These are phyloP conservation scores for Tubulanus polymorphus DNA, from an alignment of 2,888 invertebrate genomes.

Conservation along the genomic window DNA sequence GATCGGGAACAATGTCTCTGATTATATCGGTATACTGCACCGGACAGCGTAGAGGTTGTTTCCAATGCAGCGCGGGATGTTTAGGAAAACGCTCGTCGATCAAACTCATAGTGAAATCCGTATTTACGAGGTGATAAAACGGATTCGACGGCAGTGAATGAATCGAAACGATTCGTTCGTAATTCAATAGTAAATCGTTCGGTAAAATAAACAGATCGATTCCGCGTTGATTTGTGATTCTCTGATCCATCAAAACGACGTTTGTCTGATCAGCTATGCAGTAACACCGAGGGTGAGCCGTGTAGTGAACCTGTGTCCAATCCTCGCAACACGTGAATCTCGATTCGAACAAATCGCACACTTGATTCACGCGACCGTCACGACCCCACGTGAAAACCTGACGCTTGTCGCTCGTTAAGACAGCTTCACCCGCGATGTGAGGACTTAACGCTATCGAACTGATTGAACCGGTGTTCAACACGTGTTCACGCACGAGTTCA, in stretches of 20 bases:
- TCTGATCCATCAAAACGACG: constrained; percentile 29
- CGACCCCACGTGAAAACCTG: no score
- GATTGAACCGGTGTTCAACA: no score
- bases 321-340: constrained; percentile 22
- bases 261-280: constrained; percentile 25
- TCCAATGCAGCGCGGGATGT: no score
- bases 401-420: no score
- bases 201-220: background rate
- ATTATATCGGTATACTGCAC: no score
- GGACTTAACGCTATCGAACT: no score
- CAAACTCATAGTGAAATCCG: constrained; percentile 29
- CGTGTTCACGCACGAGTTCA: no score
- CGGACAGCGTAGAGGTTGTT: no score
- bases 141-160: constrained; percentile 9
- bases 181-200: background rate
- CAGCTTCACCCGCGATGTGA: no score
- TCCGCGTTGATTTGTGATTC: constrained; percentile 14
- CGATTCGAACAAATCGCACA: no score
- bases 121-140: constrained; percentile 31
- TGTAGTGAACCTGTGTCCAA: constrained; percentile 30
- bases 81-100: constrained; percentile 35
- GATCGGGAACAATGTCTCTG: no score
- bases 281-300: constrained; percentile 30
- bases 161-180: background rate
- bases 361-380: no score